Conservation (phyloP, 2,888 invertebrate species). For the Polyploca ridens region DNA sequence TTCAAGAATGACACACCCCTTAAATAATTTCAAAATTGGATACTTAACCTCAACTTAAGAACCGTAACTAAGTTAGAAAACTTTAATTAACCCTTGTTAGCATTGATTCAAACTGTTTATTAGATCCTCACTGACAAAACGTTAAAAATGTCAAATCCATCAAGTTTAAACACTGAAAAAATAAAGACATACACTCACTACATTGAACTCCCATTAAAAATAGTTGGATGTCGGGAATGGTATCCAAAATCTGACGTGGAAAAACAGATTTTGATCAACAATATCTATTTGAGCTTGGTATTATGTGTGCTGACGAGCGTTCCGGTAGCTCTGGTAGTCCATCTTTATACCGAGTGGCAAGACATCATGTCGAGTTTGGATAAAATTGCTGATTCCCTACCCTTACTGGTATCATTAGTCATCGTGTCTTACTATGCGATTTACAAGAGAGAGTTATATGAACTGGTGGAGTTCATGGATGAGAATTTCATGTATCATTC, state of each 20-base stretch:
- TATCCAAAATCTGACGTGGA: slow-evolving; percentile 45
- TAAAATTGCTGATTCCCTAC: slow-evolving; percentile 66
- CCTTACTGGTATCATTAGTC: slow-evolving; percentile 56
- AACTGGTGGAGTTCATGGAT: slow-evolving; percentile 60
- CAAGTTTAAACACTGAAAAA: slow-evolving; percentile 35
- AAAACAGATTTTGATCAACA: slow-evolving; percentile 50
- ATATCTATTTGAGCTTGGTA: slow-evolving; percentile 58
- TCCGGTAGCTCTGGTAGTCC: slow-evolving; percentile 47
- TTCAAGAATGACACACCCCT: neutral
- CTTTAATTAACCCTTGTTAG: neutral
- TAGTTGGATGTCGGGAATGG: slow-evolving; percentile 73
- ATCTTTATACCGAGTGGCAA: slow-evolving; percentile 64
- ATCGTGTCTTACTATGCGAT: slow-evolving; percentile 65
- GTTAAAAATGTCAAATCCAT: slow-evolving; percentile 19
- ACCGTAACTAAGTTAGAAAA: neutral
- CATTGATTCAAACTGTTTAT: slow-evolving; percentile 4
- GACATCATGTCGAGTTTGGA: slow-evolving; percentile 66
- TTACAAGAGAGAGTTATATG: slow-evolving; percentile 57
- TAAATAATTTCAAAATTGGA: neutral
- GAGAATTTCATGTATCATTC: slow-evolving; percentile 67
- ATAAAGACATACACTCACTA: slow-evolving; percentile 56
- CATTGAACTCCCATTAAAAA: slow-evolving; percentile 58
- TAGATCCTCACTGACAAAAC: neutral
- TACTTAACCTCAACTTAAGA: neutral
- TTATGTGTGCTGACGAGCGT: slow-evolving; percentile 55